Base-by-base conservation (phyloP, 35 echinoderm and acorn worm species). In the Strongylocentrotus purpuratus region DNA sequence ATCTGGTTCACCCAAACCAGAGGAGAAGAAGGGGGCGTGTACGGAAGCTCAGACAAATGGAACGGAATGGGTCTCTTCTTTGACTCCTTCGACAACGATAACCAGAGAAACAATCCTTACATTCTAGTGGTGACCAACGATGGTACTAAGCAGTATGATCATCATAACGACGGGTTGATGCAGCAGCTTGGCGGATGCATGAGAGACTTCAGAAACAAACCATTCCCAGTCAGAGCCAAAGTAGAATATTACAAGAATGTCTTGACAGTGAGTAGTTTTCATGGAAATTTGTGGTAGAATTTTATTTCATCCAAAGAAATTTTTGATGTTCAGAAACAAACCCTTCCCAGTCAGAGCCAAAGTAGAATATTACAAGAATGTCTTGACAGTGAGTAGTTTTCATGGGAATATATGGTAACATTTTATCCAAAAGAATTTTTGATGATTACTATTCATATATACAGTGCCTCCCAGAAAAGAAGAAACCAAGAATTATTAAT, bases 41-140 rank as follows among this genome's bases (percentile, higher is more conserved):
- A 96, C 85, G 98, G 98, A 32, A 97, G 94, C 45, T 71, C 94
- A 25, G 98, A 99, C 92, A 96, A 97, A 33, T 99, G 98, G 98
- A 96, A 96, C 47, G 98, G 98, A 35, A 94, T 99, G 47, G 98
- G 97, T 60, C 90, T 99, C 33, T 98, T 99, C 95, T 99, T 99
- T 96, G 98, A 99, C 86, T 99, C 98, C 7, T 99, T 99, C 35
- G 98, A 99, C 90, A 99, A 99, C 35, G 98, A 99, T 47, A 99
- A 99, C 88, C 95, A 98, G 95, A 89, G 98, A 59, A 99, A 99
- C 46, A 99, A 99, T 46, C 98, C 98, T 0, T 99, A 99, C 92
- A 97, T 99, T 41, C 46, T 99, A 28, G 95, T 94, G 4, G 95
- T 99, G 78, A 92, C 33, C 12, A 99, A 99, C 15, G 97, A 99